These are phyloP conservation scores for Eupithecia subfuscata DNA, from an alignment of 2,888 invertebrate species.

Conservation along the genomic window DNA sequence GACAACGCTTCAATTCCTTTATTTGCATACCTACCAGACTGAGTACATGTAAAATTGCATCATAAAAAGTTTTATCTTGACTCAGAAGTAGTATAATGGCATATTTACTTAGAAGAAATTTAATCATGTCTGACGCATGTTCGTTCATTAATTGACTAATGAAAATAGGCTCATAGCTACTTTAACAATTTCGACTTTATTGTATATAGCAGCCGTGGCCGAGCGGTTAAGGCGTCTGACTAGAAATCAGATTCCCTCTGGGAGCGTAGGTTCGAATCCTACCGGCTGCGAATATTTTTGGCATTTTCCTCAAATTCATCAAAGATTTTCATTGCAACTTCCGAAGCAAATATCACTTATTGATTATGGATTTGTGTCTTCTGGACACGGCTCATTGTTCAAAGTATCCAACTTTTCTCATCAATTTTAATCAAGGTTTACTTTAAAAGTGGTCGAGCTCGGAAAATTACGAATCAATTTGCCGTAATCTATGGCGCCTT, in stretches of 20 bases:
- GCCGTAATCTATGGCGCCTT: conserved; percentile 44
- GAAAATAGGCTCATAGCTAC: background rate
- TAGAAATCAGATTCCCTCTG: conserved; percentile 95
- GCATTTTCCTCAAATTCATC: conserved; percentile 22
- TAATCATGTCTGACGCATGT: background rate
- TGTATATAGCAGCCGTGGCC: conserved; percentile 88
- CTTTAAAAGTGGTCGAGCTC: conserved; percentile 43
- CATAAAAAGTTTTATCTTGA: background rate
- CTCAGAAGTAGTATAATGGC: background rate
- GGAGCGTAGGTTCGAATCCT: conserved; percentile 96
- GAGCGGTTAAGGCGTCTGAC: conserved; percentile 95
- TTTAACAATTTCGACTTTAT: background rate
- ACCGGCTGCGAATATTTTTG: conserved; percentile 87
- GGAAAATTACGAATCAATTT: conserved; percentile 48
- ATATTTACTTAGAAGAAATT: background rate
- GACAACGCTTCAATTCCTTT: background rate
- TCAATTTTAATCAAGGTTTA: conserved; percentile 58
- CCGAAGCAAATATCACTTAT: conserved; percentile 25
- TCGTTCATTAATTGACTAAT: background rate
- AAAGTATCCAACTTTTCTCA: conserved; percentile 53
- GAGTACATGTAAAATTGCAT: background rate
- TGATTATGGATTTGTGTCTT: conserved; percentile 34
- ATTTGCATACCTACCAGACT: background rate
- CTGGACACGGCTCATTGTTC: conserved; percentile 43
- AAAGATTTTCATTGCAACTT: conserved; percentile 22